Evolutionary conservation across 2,113 vertebrate species (phyloP).

Genomic region (Tetrao urogallus): DNA sequence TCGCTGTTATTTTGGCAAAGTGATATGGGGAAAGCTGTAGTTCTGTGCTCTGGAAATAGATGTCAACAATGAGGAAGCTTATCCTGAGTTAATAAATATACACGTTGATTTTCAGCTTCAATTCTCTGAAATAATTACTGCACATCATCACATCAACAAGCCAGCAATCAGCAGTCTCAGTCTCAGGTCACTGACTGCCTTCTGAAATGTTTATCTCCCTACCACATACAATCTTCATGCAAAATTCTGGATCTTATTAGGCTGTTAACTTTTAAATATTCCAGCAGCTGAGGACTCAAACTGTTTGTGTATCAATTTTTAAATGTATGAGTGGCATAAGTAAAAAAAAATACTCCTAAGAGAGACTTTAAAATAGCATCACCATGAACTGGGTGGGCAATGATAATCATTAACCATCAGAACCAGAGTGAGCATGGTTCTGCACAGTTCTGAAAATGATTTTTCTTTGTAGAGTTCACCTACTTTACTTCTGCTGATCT

Average conservation of each 20-base stretch:
- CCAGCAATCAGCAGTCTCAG: constrained; percentile 36
- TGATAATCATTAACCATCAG: neutral
- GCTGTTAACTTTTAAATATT: neutral
- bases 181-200: constrained; percentile 49
- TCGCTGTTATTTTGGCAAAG: constrained; percentile 8
- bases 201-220: neutral
- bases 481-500: neutral
- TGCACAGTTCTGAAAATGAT: neutral
- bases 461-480: neutral
- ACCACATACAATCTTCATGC: neutral
- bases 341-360: neutral
- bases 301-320: neutral
- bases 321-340: neutral
- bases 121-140: constrained; percentile 66
- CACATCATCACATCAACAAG: constrained; percentile 61
- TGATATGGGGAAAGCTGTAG: neutral
- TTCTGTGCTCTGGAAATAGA: constrained; percentile 47
- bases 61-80: constrained; percentile 43
- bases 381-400: neutral
- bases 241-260: constrained; percentile 8
- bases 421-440: neutral
- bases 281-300: neutral
- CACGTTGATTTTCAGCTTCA: constrained; percentile 67
- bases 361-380: neutral
- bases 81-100: constrained; percentile 66